Evolutionary conservation across 2,797 vertebrate genomes (phyloP), one percentile per base, ranked within the genome.

Genomic region (Pangasius mekongensis): DNA sequence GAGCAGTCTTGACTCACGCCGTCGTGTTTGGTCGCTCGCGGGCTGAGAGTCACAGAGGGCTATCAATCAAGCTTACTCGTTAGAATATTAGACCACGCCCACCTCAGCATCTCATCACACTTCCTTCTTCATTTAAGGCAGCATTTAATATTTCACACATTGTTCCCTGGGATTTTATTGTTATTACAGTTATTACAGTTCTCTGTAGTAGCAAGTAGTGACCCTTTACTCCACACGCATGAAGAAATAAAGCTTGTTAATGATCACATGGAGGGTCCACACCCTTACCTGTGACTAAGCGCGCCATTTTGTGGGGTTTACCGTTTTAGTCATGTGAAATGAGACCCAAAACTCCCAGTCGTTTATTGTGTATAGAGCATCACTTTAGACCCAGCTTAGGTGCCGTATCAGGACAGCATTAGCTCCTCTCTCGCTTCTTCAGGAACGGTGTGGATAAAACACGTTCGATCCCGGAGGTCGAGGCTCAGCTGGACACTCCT

Each of bases 21-120:
- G 0, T 27, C 22, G 49, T 33, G 9, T 43, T 82, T n/a, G 62
- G 82, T 22, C 11, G 14, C 62, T 83, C 20, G 3, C 27, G 10
- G 16, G 39, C 39, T 20, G 60, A 30, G 9, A 58, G 24, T 83
- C 58, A 11, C 52, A 64, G 22, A 62, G 36, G 10, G 36, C 56
- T 18, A 22, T 47, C 56, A 16, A 1, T 43, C 58, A 64, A 47
- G 13, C 74, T 39, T 39, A 7, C 30, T 24, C 18, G 14, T 81
- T 81, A 36, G 56, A 24, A 81, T 60, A 27, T 60, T 81, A 60
- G 78, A 24, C 54, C 77, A 58, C 33, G n/a, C 54, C 54, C 77
- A 81, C 33, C 49, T 16, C 27, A 3, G 22, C 8, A 9, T 52
- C 14, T 77, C 18, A 33, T 78, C 47, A 7, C 24, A 8, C n/a